Evolutionary conservation across 2,888 invertebrate species (phyloP).

Genomic region (Tribolium freemani): DNA sequence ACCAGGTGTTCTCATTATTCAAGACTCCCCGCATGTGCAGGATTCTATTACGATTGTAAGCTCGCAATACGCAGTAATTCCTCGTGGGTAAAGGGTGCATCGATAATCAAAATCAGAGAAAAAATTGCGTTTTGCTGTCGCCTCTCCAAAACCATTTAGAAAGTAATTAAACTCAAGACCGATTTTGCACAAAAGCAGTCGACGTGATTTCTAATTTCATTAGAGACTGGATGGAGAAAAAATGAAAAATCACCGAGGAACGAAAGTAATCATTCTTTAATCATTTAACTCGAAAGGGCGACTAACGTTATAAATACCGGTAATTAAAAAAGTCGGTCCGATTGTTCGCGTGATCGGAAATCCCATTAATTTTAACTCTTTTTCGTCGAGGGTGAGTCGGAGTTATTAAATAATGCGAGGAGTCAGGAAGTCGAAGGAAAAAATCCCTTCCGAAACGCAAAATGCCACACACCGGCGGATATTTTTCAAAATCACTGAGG

Average conservation of each 20-base stretch:
- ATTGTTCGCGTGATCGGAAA: conserved; percentile 62
- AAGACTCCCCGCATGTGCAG: conserved; percentile 23
- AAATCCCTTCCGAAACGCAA: neutral
- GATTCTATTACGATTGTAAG: conserved; percentile 27
- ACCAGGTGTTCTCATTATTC: conserved; percentile 52
- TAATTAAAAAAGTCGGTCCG: conserved; percentile 62
- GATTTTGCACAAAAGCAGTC: conserved; percentile 53
- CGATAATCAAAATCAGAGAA: neutral
- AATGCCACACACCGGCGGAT: neutral
- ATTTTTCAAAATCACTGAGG: neutral
- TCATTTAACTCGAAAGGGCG: conserved; percentile 59
- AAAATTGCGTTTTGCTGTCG: conserved; percentile 27
- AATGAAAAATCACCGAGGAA: conserved; percentile 59
- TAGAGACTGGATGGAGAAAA: conserved; percentile 56
- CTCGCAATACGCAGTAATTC: conserved; percentile 15
- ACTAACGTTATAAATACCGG: conserved; percentile 59
- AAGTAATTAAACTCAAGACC: conserved; percentile 58
- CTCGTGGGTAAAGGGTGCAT: neutral
- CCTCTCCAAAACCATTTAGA: conserved; percentile 52
- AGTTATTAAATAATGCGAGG: neutral
- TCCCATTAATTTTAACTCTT: conserved; percentile 61
- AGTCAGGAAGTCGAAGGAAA: conserved; percentile 14
- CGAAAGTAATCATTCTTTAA: conserved; percentile 61
- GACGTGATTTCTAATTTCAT: conserved; percentile 60
- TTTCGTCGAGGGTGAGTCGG: conserved; percentile 1